Base-by-base conservation (phyloP, 2,888 invertebrate genomes). In the Drosophila mimica region DNA sequence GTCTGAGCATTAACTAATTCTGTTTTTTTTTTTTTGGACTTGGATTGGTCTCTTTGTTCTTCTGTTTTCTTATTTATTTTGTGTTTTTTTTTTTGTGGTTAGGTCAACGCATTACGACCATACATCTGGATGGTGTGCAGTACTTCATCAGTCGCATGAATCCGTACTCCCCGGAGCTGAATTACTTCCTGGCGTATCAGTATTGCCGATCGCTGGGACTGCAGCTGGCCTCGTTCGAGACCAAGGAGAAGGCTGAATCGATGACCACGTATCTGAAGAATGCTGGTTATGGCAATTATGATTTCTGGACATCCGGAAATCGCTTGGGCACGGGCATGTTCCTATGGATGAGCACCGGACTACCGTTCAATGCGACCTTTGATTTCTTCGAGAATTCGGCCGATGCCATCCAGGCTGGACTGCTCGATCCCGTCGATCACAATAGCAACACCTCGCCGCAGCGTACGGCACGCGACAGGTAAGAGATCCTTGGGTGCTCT, bases 231-330 rank as follows among this genome's bases (percentile, higher is more conserved):
- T 97, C 97, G 17, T 97, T 97, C 90, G 97, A 97, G 93, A 97
- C 97, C 11, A 96, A 96, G 92, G 97, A 97, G 93, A 97, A 97
- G 93, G 96, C 97, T 6, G 96, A 97, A 92, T 96, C 96, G 53
- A 96, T 97, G 94, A 96, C 96, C 61, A 96, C 96, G 79, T 97
- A 97, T 92, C 94, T 97, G 69, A 96, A 95, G 86, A 97, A 97
- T 93, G 97, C 97, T 91, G 97, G 97, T 94, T 97, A 96, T 92
- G 96, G 96, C 82, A 96, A 96, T 91, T 96, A 96, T 89, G 97
- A 97, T 92, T 97, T 97, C 93, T 97, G 97, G 97, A 97, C 97
- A 88, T 97, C 97, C 69, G 97, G 97, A 73, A 97, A 97, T 93
- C 96, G 96, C 85, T 94, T 97, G 69, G 97, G 97, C 40, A 97